Evolutionary conservation across 1,140 invertebrate species (phyloP), one percentile per base, ranked within the genome.

Genomic region (Arion vulgaris): DNA sequence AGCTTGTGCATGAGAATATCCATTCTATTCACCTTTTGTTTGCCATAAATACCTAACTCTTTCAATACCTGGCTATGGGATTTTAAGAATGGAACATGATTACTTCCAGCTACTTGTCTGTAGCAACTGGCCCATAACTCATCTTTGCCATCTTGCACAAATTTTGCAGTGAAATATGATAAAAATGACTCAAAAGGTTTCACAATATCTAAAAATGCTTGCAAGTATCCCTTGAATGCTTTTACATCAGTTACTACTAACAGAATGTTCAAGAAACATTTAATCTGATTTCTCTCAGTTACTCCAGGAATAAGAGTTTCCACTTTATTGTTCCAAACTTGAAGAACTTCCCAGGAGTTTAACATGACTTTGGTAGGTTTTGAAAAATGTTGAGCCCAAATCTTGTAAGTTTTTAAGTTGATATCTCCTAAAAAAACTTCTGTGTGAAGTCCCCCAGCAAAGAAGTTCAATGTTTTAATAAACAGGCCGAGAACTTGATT

Each of bases 91-190:
- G 78, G 78, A 71, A 80, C 28, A n/a, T 39, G 41, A 17, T 69
- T 39, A 7, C 5, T 15, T 1, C 17, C n/a, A 34, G 62, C n/a
- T 49, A 49, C 32, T 11, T 19, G 13, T 53, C 78, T 80, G 66
- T 80, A 71, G 41, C 78, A 80, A 38, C 62, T 71, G n/a, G 78
- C 78, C 78, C 78, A 80, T 1, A 71, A 71, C 23, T 41, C 66
- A 49, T 71, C 62, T 80, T 71, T 80, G 49, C 4, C 11, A 34
- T 49, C 78, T 28, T 39, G 13, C 26, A 80, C n/a, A 71, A 9
- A 80, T n/a, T 71, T 80, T 13, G 5, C 5, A 66, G 66, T 69
- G 38, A 80, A 32, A 34, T 71, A 71, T 32, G 66, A 4, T n/a
- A 19, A 57, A 71, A 80, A 71, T 71, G 66, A 19, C 49, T n/a